Percentiles rank a stretch among this genome's conserved stretches.
Evolutionary conservation across 2,888 invertebrate genomes (phyloP).

Genomic region (Leucoma salicis): DNA sequence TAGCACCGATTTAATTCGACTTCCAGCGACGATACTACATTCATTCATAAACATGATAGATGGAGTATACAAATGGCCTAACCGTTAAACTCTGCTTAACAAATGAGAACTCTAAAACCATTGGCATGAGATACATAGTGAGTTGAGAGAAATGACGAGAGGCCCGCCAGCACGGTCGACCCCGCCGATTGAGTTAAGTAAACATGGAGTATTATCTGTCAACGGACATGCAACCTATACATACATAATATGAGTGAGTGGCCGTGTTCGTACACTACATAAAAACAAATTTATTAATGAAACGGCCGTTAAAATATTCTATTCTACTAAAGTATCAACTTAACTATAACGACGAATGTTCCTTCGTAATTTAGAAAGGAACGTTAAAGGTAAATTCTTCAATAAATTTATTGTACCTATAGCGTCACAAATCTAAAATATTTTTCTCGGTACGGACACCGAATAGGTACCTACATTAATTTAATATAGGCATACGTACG

Average conservation of each 20-base stretch:
- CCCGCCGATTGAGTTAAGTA: conserved; percentile 79
- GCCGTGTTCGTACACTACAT: conserved; percentile 46
- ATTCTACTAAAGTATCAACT: no score
- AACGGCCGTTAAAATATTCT: conserved; percentile 48
- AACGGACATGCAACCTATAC: conserved; percentile 71
- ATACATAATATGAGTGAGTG: conserved; percentile 48
- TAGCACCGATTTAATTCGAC: conserved; percentile 52
- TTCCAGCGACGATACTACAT: conserved; percentile 77
- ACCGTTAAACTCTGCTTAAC: conserved; percentile 43
- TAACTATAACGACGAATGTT: no score
- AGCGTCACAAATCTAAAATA: no score
- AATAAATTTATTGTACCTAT: no score
- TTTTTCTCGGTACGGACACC: no score
- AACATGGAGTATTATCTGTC: conserved; percentile 81
- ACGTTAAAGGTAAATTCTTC: no score
- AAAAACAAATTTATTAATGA: conserved; percentile 71
- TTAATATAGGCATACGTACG: no score
- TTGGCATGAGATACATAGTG: conserved; percentile 47
- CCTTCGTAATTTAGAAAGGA: no score
- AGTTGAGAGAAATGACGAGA: conserved; percentile 34
- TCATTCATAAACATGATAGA: conserved; percentile 71
- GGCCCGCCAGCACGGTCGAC: conserved; percentile 56
- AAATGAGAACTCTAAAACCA: conserved; percentile 60
- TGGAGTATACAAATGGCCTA: conserved; percentile 57
- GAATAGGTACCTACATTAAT: no score